Conservation (phyloP, 1,140 invertebrate species). For the Ceratosolen solmsi region DNA sequence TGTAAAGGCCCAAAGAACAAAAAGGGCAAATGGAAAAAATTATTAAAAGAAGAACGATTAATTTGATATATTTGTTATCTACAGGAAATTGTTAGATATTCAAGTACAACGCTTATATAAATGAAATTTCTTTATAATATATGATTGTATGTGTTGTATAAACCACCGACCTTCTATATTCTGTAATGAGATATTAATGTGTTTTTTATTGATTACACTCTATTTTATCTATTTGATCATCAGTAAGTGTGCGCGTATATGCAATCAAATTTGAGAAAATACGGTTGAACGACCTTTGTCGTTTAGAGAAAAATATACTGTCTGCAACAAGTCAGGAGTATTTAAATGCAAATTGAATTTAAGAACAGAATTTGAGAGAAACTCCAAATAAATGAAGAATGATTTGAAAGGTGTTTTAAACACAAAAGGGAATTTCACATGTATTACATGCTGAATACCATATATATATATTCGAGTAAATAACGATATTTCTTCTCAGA, state of each 20-base stretch:
- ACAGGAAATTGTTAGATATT: neutral
- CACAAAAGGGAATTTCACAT: neutral
- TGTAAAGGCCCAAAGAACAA: neutral
- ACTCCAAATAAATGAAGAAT: neutral
- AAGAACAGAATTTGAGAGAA: neutral
- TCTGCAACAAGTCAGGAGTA: neutral
- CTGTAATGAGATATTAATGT: neutral
- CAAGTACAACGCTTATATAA: neutral
- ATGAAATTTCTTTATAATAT: neutral
- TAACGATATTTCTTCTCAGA: neutral
- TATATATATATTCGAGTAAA: neutral
- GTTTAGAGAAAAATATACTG: neutral
- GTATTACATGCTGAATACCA: slow-evolving; percentile 7
- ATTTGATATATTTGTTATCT: neutral
- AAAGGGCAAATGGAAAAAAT: neutral
- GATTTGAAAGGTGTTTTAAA: neutral
- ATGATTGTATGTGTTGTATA: neutral
- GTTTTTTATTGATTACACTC: neutral
- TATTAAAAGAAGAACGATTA: slow-evolving; percentile 8
- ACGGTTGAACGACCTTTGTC: neutral
- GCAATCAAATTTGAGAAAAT: neutral
- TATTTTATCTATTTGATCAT: neutral
- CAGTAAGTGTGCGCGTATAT: neutral
- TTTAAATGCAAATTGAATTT: neutral
- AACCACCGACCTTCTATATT: neutral